These are phyloP conservation scores for Augiades crinisus DNA, from an alignment of 2,888 invertebrate species.

Conservation along the genomic window DNA sequence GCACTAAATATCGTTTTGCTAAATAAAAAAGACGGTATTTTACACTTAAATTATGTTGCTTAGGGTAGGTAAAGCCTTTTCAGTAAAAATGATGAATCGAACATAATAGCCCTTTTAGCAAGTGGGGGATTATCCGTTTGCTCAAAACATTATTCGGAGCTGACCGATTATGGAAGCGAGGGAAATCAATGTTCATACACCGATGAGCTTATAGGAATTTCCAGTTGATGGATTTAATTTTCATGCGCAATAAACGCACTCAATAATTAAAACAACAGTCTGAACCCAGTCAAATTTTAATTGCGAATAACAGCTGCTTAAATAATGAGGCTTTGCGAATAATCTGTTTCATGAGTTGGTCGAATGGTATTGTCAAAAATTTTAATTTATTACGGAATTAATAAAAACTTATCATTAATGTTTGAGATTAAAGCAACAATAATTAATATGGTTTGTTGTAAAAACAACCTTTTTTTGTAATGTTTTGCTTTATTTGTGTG, in stretches of 20 bases:
- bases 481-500: too few species aligned
- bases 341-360: not conserved
- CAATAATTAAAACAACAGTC: slow-evolving; percentile 6
- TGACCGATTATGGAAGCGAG: not conserved
- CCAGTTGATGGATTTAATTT: slow-evolving; percentile 6
- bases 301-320: slow-evolving; percentile 5
- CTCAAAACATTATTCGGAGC: not conserved
- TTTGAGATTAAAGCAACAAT: not conserved
- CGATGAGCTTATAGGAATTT: not conserved
- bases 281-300: slow-evolving; percentile 5
- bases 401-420: not conserved
- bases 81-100: too few species aligned
- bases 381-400: not conserved
- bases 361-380: not conserved
- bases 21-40: too few species aligned
- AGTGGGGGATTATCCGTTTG: not conserved
- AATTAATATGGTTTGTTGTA: not conserved
- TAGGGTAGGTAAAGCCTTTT: too few species aligned
- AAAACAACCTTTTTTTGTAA: too few species aligned
- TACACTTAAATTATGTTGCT: too few species aligned
- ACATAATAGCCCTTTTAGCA: too few species aligned
- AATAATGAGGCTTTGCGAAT: slow-evolving; percentile 1
- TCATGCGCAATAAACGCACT: not conserved
- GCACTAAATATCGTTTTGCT: too few species aligned
- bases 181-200: not conserved